These are phyloP conservation scores for Peucedramus taeniatus DNA, from an alignment of 2,113 vertebrate species.

Conservation along the genomic window DNA sequence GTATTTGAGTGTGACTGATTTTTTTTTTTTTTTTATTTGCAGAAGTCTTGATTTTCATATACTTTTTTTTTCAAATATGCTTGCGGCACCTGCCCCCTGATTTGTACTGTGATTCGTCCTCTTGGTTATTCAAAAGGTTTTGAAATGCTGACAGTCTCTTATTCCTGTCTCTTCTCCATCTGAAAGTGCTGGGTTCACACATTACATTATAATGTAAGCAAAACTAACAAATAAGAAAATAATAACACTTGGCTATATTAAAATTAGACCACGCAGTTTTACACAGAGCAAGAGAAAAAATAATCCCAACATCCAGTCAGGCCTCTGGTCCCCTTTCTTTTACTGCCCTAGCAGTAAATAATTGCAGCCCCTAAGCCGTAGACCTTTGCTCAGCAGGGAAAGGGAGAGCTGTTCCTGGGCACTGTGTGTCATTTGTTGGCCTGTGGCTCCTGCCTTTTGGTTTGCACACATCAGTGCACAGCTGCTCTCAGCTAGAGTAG, in stretches of 20 bases:
- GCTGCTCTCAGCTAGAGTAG: not conserved
- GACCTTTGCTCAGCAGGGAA: not conserved
- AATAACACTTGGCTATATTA: not conserved
- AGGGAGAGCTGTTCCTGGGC: not conserved
- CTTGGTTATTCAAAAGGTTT: not conserved
- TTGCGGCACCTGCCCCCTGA: not conserved
- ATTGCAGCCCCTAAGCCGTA: not conserved
- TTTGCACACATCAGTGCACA: not conserved
- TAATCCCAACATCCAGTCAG: not conserved
- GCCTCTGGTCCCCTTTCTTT: not conserved
- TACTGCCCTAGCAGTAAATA: not conserved
- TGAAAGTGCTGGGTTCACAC: not conserved
- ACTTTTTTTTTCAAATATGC: not conserved
- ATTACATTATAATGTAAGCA: not conserved
- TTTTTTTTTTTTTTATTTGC: not conserved
- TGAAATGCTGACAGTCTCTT: not conserved
- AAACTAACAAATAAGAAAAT: not conserved
- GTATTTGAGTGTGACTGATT: not conserved
- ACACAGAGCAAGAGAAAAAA: not conserved
- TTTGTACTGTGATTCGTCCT: not conserved
- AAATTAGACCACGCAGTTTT: not conserved
- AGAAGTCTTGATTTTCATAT: not conserved
- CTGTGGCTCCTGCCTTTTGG: not conserved
- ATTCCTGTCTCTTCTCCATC: not conserved
- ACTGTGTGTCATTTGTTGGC: not conserved